Evolutionary conservation across 2,797 vertebrate species (phyloP).

Genomic region (Darevskia nairensis): DNA sequence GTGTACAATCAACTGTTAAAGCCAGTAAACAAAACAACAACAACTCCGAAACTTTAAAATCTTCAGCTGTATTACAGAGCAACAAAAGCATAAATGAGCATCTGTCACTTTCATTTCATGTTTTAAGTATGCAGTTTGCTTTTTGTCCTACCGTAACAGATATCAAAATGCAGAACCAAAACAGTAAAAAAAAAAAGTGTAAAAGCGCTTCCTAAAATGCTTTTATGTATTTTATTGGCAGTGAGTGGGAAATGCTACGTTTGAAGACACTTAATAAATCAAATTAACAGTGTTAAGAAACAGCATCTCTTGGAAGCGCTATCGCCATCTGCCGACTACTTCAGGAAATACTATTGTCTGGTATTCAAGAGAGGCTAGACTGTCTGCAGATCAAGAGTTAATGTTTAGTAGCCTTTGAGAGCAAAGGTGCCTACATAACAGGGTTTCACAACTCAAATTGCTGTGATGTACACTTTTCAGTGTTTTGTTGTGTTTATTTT

Average conservation of each 20-base stretch:
- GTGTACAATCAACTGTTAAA: too few species aligned
- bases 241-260: not conserved
- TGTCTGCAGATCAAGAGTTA: not conserved
- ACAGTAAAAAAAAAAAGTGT: not conserved
- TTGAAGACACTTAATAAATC: not conserved
- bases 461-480: not conserved
- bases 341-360: slow-evolving; percentile 32
- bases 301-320: not conserved
- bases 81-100: too few species aligned
- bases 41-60: too few species aligned
- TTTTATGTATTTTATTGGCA: not conserved
- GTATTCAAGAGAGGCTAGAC: too few species aligned
- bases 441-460: not conserved
- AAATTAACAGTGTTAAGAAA: slow-evolving; percentile 1
- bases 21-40: too few species aligned
- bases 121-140: not conserved
- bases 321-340: slow-evolving; percentile 71
- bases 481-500: not conserved
- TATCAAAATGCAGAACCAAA: not conserved
- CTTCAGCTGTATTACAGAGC: too few species aligned
- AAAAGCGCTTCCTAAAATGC: not conserved
- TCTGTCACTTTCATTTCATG: not conserved
- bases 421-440: not conserved
- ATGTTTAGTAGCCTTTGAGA: not conserved
- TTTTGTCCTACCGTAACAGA: not conserved